Base-by-base conservation (phyloP, 2,797 vertebrate genomes). In the Scomberomorus guttatus region DNA sequence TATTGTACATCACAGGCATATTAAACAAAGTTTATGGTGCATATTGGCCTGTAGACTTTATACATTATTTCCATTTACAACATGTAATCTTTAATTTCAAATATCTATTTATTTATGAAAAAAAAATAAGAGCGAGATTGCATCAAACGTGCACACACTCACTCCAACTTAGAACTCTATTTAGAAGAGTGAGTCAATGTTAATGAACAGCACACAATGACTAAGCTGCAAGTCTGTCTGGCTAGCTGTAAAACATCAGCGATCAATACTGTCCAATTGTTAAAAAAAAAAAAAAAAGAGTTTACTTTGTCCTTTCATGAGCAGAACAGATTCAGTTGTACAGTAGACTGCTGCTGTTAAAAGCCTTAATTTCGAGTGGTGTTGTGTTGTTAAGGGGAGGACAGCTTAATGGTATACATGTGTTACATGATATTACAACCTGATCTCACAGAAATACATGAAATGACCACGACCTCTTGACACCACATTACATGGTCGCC, bases 271-370 rank as follows among this genome's bases (percentile, higher is more conserved):
- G 13, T 62, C n/a, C 25, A 55, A 63, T 83, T 50, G 4, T 86
- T 79, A 64, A 62, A 68, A 75, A 42, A 68, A 64, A 62, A 68
- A 75, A 42, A 68, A 74, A 48, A 51, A 32, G 60, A 71, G 29
- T 56, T 82, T 54, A 61, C 60, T 79, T 81, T 75, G 65, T 87
- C 62, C 67, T 76, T 57, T 70, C 75, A 85, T 85, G 76, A 88
- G 72, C 82, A 73, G 39, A 83, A 56, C 24, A 52, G 15, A 57
- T 52, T 72, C 50, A 63, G 18, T 25, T n/a, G 22, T 32, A 46
- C 29, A 70, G 48, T 46, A 10, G 17, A 50, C 25, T 6, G 25
- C 5, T 0, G 14, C 44, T 22, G n/a, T 72, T 72, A 56, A 72
- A 80, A 64, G 52, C 32, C 10, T 84, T 60, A 3, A 58, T 72